Evolutionary conservation across 2,888 invertebrate genomes (phyloP), one percentile per base, ranked within the genome.

Genomic region (Danaus chrysippus): DNA sequence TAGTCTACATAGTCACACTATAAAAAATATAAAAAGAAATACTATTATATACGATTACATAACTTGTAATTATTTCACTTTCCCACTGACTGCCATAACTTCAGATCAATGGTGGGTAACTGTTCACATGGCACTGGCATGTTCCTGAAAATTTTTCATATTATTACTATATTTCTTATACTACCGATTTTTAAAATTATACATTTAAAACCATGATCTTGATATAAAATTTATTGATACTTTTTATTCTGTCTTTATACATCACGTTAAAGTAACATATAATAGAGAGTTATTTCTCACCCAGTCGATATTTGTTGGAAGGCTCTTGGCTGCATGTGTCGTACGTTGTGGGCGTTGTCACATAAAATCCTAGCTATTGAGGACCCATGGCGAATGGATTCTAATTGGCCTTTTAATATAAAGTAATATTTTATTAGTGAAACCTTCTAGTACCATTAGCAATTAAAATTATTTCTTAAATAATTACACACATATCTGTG

Each of bases 311-410:
- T 76, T 66, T 82, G 84, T 63, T 79, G 76, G 79, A 94, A 94
- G 19, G 93, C 94, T 79, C 86, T 87, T 0, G 92, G 92, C 77
- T 94, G 94, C 92, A 94, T 93, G n/a, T 86, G 75, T 54, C 83
- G 76, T 52, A 94, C 89, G 59, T 89, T 80, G 62, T 94, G 92
- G 0, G 93, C 92, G 74, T 95, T 95, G 76, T 95, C 95, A 72
- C 96, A 96, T 56, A 95, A 79, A 52, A 95, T 73, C 66, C 95
- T 92, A 0, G 95, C 93, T 76, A 95, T 92, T n/a, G 85, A 85
- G 1, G 88, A 68, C 0, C 87, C 87, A 1, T 71, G 71, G 83
- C 94, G 92, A 68, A 95, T 93, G 71, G 94, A 92, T 55, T 91
- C 84, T 43, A 95, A 82, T 92, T 95, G 95, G 74, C 78, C 91